Conservation (phyloP, 2,113 vertebrate species). For the Opisthocomus hoazin region DNA sequence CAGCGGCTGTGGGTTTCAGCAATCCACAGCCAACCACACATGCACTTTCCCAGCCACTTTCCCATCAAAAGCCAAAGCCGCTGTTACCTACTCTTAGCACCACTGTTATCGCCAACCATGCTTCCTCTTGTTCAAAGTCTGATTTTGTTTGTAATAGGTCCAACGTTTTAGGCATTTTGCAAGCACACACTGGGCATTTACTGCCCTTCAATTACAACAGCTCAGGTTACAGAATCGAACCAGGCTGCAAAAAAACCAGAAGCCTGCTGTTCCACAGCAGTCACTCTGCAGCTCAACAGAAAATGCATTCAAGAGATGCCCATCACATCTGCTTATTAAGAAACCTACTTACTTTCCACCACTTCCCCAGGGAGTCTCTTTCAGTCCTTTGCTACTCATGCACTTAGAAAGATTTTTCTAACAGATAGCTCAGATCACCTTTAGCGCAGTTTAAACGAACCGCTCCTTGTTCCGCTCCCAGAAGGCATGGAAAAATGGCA, state of each 20-base stretch:
- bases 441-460: background rate
- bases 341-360: background rate
- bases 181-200: background rate
- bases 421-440: background rate
- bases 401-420: background rate
- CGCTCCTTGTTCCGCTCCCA: background rate
- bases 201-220: background rate
- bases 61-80: background rate
- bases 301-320: background rate
- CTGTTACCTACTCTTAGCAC: background rate
- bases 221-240: background rate
- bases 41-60: background rate
- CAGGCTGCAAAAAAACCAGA: background rate
- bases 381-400: background rate
- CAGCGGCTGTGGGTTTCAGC: background rate
- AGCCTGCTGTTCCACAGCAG: background rate
- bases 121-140: background rate
- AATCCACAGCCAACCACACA: background rate
- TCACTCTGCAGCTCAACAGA: background rate
- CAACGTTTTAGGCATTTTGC: background rate
- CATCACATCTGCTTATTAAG: background rate
- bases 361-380: background rate
- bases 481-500: rapidly evolving
- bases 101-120: background rate
- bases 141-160: background rate